Base-by-base conservation (phyloP, 2,113 vertebrate genomes). In the Xenus cinereus region DNA sequence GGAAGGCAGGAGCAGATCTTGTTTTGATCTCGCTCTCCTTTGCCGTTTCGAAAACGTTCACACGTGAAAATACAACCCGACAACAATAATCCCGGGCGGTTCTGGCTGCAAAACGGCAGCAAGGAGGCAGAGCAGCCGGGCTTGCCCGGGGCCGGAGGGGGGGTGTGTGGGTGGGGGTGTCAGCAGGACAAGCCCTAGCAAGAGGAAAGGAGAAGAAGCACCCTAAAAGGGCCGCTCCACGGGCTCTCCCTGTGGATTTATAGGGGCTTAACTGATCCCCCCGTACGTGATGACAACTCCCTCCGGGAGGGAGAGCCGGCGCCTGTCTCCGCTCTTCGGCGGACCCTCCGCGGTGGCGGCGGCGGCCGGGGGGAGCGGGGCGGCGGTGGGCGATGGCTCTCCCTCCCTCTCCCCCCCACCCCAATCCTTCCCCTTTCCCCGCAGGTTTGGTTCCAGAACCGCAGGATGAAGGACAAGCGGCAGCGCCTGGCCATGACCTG, bases 391-490 rank as follows among this genome's bases (percentile, higher is more conserved):
- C 92, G 87, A 94, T 76, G 41, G 63, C 71, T 74, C 26, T 94
- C 26, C 77, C 84, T 69, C 82, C 63, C 86, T 9, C 45, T 9
- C 45, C 45, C 45, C 18, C 17, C 43, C 43, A 7, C 9, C 20
- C 19, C 7, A 4, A 4, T 19, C 45, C 46, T 18, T 20, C 89
- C 84, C 93, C 73, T 54, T 54, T 95, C 4, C 84, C 66, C 75
- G 28, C 98, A 99, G 99, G 99, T 99, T 85, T 99, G 99, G 99
- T 99, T 99, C 98, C 99, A 99, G 98, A 99, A 99, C 98, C 98
- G 99, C 78, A 98, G 99, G 95, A 99, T 99, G 99, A 99, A 99
- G 97, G 99, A 99, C 98, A 99, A 99, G 93, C 95, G 99, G 51
- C 99, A 99, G 97, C 98, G 99, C 39, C 97, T 99, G 95, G 99